Base-by-base conservation (phyloP, 2,797 vertebrate genomes). In the Toxotes lorentzi region DNA sequence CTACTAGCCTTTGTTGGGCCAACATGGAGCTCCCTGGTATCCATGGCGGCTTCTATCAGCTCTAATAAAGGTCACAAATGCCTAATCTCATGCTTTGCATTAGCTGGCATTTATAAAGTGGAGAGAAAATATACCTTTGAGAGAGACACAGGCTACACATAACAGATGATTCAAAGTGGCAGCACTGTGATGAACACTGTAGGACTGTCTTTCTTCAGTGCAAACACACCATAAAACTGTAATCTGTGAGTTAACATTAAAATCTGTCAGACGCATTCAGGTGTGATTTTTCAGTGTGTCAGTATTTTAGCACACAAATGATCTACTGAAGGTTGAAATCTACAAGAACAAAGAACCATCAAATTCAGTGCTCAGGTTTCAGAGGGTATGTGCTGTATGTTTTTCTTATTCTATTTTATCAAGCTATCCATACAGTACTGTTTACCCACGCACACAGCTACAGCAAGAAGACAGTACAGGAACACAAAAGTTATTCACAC, bases 31-130 rank as follows among this genome's bases (percentile, higher is more conserved):
- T 85, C 73, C 73, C 69, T 27, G 54, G 89, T 87, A 83, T 88
- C 87, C 85, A 71, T 71, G 81, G 80, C 59, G 40, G 84, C 87
- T 59, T 79, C 81, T 90, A 92, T 94, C 92, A 83, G 85, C 78
- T 82, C 76, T 71, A 81, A 85, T 90, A 94, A 93, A 94, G 91
- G 92, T 95, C 92, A 93, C 68, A 48, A 70, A 79, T 86, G 83
- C 78, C 86, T 87, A 86, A 92, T 92, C 87, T 88, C 41, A 63
- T 73, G 70, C 74, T 94, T 89, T 87, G 88, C 83, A 88, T 93
- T 87, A 84, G 84, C 75, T 94, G 92, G 80, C 84, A 92, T 92
- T 92, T 93, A 80, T 87, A 72, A 78, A 82, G 78, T 63, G 77
- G 84, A 78, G 79, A 79, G 79, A 89, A 86, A 88, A 78, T 78